Evolutionary conservation across 2,797 vertebrate species (phyloP), one percentile per base, ranked within the genome.

Genomic region (Allobates femoralis): DNA sequence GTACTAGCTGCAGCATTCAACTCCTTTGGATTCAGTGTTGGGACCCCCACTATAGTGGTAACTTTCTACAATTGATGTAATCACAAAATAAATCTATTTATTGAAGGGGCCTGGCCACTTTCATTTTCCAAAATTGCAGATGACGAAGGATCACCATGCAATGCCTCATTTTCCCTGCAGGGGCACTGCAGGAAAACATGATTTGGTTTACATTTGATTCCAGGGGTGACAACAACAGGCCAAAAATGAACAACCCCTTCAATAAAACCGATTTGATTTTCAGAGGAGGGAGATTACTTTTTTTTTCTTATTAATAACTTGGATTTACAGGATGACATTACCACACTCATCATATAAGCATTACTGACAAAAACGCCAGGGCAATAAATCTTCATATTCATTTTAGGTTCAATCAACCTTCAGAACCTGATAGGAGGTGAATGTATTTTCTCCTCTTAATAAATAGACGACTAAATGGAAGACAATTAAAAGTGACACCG

Each of bases 371-470:
- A 46, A 50, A 69, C 28, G 15, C 26, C 5, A 1, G 58, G 69
- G 18, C 64, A 79, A 81, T 88, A 81, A 88, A 88, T 88, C 86
- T 88, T 85, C 15, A 81, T 88, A 67, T 85, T 55, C 60, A 67
- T 67, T 85, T 85, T 88, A 34, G 51, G 34, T 84, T 87, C 78
- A 74, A 80, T 85, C 83, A 88, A n/a, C 77, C 78, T 81, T 81
- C 58, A 51, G 53, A 66, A 58, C 69, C 28, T 85, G 64, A 82
- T 55, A 79, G 60, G 26, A 83, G 79, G 73, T 1, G 19, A 75
- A 15, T 21, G 0, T 11, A 67, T 8, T 21, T 64, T 71, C 81
- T 74, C 67, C 55, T 64, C 34, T 56, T 16, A 67, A 15, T 77
- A 12, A 87, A 83, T 81, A 71, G 53, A 26, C n/a, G 76, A 34